A percentile compares a stretch with the other conserved stretches of the same genome.
phyloP scores from a whole-genome alignment of 2,113 vertebrate species.

The Lycaon pictus region DNA sequence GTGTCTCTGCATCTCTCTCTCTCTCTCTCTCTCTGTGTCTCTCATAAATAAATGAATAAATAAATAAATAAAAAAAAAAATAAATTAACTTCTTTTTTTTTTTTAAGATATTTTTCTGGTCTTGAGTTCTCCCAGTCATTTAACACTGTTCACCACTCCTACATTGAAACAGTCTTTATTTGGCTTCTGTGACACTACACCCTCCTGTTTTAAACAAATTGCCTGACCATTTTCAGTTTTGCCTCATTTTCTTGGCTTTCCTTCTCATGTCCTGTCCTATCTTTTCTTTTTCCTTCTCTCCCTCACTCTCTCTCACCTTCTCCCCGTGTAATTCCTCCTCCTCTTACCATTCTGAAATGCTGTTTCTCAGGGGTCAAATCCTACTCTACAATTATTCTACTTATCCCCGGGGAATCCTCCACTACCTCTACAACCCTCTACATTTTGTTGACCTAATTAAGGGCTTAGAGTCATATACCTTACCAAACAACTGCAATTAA shows the following conservation, averaged over 20 bases:
- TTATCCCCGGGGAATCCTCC: not conserved
- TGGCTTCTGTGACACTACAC: not conserved
- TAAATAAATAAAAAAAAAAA: not conserved
- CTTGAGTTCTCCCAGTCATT: not conserved
- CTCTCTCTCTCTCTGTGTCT: too few species aligned
- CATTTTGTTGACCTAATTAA: not conserved
- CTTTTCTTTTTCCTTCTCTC: not conserved
- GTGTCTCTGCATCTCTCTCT: too few species aligned
- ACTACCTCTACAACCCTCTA: not conserved
- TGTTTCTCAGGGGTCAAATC: not conserved
- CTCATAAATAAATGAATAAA: too few species aligned
- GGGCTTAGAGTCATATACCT: not conserved
- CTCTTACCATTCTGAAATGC: not conserved
- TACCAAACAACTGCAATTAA: not conserved
- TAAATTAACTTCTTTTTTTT: too few species aligned
- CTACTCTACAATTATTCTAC: not conserved
- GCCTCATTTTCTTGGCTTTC: not conserved
- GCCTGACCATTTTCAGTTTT: not conserved
- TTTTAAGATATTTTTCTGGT: not conserved
- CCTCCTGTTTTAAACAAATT: not conserved
- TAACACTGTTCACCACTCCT: not conserved
- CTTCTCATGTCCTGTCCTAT: not conserved
- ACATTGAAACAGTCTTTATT: not conserved
- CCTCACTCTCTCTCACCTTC: too few species aligned
- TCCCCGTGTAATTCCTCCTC: not conserved